A percentile compares a stretch with the other conserved stretches of the same genome.
Evolutionary conservation across 2,888 invertebrate species (phyloP).

Genomic region (Biston stratarius): DNA sequence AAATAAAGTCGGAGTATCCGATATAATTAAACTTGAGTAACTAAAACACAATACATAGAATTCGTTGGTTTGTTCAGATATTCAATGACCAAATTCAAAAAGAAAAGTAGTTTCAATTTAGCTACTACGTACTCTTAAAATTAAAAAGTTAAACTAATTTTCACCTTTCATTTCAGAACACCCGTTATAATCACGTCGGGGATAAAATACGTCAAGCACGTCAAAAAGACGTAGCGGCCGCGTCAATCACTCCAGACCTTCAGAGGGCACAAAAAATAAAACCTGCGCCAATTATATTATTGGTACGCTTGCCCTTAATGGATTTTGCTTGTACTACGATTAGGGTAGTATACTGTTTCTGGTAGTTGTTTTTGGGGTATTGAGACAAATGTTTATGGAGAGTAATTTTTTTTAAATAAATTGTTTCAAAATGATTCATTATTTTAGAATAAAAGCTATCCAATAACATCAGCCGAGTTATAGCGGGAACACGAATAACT

Average conservation of each 20-base stretch:
- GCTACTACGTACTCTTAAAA: too few species aligned
- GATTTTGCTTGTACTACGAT: conserved; percentile 78
- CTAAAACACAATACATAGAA: too few species aligned
- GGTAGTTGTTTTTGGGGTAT: conserved; percentile 18
- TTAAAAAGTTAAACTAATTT: background rate
- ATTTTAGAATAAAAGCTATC: too few species aligned
- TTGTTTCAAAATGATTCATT: too few species aligned
- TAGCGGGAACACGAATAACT: too few species aligned
- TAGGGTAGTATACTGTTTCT: conserved; percentile 64
- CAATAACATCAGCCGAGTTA: too few species aligned
- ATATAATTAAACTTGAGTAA: too few species aligned
- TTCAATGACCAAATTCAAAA: too few species aligned
- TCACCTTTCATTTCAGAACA: conserved; percentile 46
- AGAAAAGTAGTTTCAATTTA: too few species aligned
- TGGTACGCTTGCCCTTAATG: conserved; percentile 78
- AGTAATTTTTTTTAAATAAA: background rate
- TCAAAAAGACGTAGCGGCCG: conserved; percentile 82
- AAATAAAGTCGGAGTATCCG: too few species aligned
- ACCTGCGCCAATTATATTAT: conserved; percentile 81
- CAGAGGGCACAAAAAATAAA: conserved; percentile 72
- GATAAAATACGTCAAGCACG: conserved; percentile 75
- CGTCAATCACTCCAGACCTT: conserved; percentile 77
- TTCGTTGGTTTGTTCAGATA: too few species aligned
- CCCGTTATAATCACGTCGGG: conserved; percentile 59
- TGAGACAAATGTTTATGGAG: conserved; percentile 13